These are phyloP conservation scores for Chamaea fasciata DNA, from an alignment of 2,113 vertebrate genomes.

Conservation along the genomic window DNA sequence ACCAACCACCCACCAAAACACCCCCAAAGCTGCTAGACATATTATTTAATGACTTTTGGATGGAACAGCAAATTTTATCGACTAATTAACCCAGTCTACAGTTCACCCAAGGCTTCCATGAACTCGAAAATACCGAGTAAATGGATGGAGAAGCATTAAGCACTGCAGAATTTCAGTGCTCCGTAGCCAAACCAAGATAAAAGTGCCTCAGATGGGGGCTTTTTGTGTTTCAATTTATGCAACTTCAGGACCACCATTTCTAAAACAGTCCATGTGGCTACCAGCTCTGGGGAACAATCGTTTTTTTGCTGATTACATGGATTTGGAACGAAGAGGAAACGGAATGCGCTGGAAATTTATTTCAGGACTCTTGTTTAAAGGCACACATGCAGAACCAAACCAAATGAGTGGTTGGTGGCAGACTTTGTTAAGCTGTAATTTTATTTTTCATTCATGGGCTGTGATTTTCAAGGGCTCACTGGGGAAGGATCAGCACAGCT, in stretches of 20 bases:
- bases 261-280: neutral
- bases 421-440: neutral
- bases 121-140: neutral
- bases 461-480: neutral
- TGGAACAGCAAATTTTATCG: neutral
- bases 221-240: neutral
- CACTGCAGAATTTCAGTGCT: neutral
- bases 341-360: neutral
- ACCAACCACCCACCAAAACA: neutral
- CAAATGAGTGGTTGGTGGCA: neutral
- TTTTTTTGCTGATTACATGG: neutral
- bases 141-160: accelerated
- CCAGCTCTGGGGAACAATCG: neutral
- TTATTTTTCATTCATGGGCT: neutral
- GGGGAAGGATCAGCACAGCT: neutral
- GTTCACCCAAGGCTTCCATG: neutral
- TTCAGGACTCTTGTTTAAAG: neutral
- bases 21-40: neutral
- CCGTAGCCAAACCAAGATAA: neutral
- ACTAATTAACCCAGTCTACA: neutral
- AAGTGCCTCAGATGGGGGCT: accelerated
- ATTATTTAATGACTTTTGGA: neutral
- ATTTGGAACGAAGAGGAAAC: too few relatives aligned
- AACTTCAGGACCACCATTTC: neutral
- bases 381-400: neutral